A percentile compares a stretch with the other conserved stretches of the same genome.
These are phyloP conservation scores for Macrochelys suwanniensis DNA, from an alignment of 2,797 vertebrate genomes.

Conservation along the genomic window DNA sequence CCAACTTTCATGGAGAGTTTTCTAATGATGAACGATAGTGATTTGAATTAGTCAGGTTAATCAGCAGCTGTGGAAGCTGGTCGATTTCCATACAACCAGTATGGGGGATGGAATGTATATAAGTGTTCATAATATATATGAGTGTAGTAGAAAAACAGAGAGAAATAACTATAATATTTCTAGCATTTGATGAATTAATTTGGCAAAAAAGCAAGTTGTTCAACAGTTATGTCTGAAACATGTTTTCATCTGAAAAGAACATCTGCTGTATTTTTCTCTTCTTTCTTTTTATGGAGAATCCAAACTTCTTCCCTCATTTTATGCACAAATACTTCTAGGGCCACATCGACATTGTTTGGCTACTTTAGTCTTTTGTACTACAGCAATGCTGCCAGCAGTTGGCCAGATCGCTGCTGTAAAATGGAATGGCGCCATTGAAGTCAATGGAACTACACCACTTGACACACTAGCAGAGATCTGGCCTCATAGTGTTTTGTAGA, in stretches of 20 bases:
- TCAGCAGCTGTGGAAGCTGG: not conserved
- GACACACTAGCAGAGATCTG: not conserved
- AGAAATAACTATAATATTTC: not conserved
- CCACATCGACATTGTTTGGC: not conserved
- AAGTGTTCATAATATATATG: not conserved
- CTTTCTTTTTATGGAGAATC: not conserved
- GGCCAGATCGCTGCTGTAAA: conserved; percentile 21
- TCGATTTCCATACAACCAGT: not conserved
- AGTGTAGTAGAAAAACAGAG: not conserved
- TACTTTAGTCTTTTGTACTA: conserved; percentile 32
- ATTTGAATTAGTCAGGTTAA: conserved; percentile 29
- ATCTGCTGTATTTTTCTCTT: not conserved
- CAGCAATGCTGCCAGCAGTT: not conserved
- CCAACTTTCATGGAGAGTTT: not conserved
- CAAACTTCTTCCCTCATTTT: not conserved
- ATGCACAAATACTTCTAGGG: not conserved
- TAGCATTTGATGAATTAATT: not conserved
- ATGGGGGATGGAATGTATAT: not conserved
- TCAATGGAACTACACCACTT: not conserved
- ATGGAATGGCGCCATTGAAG: not conserved
- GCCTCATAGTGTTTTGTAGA: conserved; percentile 1
- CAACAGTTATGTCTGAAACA: not conserved
- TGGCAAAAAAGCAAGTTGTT: not conserved
- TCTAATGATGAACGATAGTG: conserved; percentile 28
- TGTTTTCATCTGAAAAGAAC: not conserved